Percentiles rank a stretch among this genome's conserved stretches.
phyloP scores from a whole-genome alignment of 2,888 invertebrate genomes.

The Meiosimyza platycephala region DNA sequence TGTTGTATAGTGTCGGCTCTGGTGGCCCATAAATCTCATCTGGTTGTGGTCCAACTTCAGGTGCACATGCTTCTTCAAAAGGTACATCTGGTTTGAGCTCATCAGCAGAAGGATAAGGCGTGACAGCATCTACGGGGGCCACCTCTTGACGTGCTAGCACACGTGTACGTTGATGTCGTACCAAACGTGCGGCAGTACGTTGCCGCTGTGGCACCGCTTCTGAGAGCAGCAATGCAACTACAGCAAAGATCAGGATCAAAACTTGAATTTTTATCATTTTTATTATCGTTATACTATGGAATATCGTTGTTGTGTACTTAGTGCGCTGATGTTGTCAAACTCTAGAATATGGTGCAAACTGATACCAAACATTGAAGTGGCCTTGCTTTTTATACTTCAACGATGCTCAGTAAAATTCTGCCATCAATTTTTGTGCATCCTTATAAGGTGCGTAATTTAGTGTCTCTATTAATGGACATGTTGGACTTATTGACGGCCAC shows the following conservation, averaged over 20 bases:
- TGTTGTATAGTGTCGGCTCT: background rate
- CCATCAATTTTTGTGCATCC: slow-evolving; percentile 51
- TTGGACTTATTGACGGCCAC: slow-evolving; percentile 44
- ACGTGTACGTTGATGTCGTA: slow-evolving; percentile 39
- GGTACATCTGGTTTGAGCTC: slow-evolving; percentile 45
- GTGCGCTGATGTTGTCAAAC: slow-evolving; percentile 11
- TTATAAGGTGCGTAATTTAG: slow-evolving; percentile 49
- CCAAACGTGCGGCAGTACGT: slow-evolving; percentile 45
- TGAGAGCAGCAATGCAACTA: slow-evolving; percentile 41
- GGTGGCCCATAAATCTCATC: slow-evolving; percentile 12
- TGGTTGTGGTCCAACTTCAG: background rate
- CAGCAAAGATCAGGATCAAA: slow-evolving; percentile 47
- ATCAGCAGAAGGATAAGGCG: slow-evolving; percentile 46
- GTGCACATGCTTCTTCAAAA: slow-evolving; percentile 36
- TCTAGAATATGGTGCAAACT: slow-evolving; percentile 7
- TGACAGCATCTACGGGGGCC: slow-evolving; percentile 40
- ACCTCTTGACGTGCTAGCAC: slow-evolving; percentile 45
- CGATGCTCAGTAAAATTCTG: slow-evolving; percentile 50
- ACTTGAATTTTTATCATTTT: slow-evolving; percentile 58
- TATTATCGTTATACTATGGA: background rate
- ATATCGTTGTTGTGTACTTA: background rate
- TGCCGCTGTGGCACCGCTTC: slow-evolving; percentile 48
- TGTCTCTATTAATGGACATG: slow-evolving; percentile 31
- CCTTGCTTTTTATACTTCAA: background rate
- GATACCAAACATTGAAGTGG: slow-evolving; percentile 20